Evolutionary conservation across 35 echinoderm and acorn worm species (phyloP), one percentile per base, ranked within the genome.

Genomic region (Stichopus chloronotus): DNA sequence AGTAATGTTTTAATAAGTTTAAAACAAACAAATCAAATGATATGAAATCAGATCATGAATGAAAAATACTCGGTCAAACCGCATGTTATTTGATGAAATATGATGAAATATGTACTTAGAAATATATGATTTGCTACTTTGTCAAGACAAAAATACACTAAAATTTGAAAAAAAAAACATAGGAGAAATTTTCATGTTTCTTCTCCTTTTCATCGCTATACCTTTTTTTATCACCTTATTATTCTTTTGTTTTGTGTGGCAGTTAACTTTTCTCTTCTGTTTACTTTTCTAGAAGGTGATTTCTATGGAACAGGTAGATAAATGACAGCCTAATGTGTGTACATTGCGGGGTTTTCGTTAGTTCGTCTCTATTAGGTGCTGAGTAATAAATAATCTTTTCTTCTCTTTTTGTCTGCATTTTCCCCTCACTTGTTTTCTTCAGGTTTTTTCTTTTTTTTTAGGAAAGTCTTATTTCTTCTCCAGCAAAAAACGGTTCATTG

Each of bases 301-400:
- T n/a, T 74, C 20, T 74, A n/a, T 43, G 30, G 30, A 43, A 43
- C 69, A 74, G 69, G 69, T 74, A 74, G 69, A 74, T 74, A 74
- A 74, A 74, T 74, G 69, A 74, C 69, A 74, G 12, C 14, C 69
- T 74, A 74, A 74, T 74, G 69, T 74, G 69, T 74, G 69, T 74
- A 74, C 69, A 19, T 74, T 16, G 59, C 69, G 22, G 17, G 30
- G 61, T 65, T 65, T 65, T 65, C 9, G 61, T 65, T 19, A 65
- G 11, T 19, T 65, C 9, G 0, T 4, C 11, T 14, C 11, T 74
- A 74, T 74, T 21, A 74, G 69, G 69, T 74, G 69, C 17, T 7
- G 7, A 7, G 69, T n/a, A 74, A 74, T 74, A 20, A 74, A 74
- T 74, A 74, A 74, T 74, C n/a, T 4, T 74, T 43, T 43, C 30